Percentiles rank a stretch among this genome's conserved stretches.
phyloP scores from a whole-genome alignment of 2,113 vertebrate genomes.

The Merops nubicus region DNA sequence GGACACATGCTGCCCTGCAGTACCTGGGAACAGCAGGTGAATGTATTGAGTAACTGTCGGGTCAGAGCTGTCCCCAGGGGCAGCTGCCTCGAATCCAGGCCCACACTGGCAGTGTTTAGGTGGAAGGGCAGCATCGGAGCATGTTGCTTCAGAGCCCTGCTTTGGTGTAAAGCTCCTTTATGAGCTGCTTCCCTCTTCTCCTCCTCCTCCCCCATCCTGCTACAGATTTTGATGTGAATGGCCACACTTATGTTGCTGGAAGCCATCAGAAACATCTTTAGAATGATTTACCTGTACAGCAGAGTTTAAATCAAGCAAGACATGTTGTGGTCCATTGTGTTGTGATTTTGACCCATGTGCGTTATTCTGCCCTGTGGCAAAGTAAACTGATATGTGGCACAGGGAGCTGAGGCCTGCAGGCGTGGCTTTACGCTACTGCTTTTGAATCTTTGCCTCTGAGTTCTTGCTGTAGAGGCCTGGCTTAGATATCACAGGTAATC shows the following conservation, averaged over 20 bases:
- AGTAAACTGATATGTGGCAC: neutral
- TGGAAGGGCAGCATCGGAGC: neutral
- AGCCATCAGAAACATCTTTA: neutral
- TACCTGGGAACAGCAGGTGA: neutral
- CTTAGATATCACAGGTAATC: neutral
- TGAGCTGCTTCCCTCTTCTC: too few relatives aligned
- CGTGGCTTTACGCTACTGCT: neutral
- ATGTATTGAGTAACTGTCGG: neutral
- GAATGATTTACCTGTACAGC: neutral
- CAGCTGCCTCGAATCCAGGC: accelerated
- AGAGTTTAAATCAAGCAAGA: neutral
- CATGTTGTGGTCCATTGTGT: neutral
- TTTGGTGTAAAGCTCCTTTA: too few relatives aligned
- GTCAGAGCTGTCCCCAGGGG: neutral
- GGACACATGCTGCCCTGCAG: too few relatives aligned
- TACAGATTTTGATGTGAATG: neutral
- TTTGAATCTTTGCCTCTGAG: neutral
- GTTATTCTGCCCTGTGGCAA: neutral
- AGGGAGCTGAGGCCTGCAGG: neutral
- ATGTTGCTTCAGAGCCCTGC: neutral
- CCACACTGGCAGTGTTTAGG: accelerated
- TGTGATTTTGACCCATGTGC: neutral
- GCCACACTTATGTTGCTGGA: accelerated
- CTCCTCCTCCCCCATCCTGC: neutral
- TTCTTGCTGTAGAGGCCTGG: neutral